Evolutionary conservation across 2,797 vertebrate species (phyloP), one percentile per base, ranked within the genome.

Genomic region (Phylloscopus collybita): DNA sequence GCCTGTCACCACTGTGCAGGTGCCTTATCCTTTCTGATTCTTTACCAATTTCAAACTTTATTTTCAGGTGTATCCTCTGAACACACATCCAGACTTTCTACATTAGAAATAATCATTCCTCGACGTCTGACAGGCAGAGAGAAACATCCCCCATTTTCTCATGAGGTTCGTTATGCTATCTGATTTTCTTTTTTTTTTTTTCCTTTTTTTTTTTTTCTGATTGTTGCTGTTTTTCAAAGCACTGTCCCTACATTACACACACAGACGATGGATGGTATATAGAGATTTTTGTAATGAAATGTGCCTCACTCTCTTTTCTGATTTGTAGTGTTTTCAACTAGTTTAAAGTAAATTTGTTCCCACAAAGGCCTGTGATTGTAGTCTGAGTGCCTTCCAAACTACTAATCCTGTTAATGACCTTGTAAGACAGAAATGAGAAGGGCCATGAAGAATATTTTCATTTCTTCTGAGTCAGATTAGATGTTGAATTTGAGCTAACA

Each of bases 101-200:
- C 90, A 8, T 64, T 91, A 42, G 97, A 98, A 92, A 93, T 97
- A 72, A 76, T 96, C 42, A 90, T 95, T 84, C 97, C 97, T 91
- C 94, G 1, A 67, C 91, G 56, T 29, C 56, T 96, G 49, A 75
- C 26, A 70, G 61, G 67, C 54, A 92, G 72, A 74, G 86, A 74
- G 57, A 93, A 88, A 49, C 89, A 74, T 42, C 74, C n/a, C 6
- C 40, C 89, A 6, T 36, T 82, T 94, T 64, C 70, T 74, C 89
- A 72, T 2, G 49, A 96, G 96, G 96, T 97, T 95, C 94, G 96
- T 95, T 90, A 61, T 21, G 86, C 32, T 42, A 19, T 30, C 17
- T 59, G 30, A 12, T 47, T 71, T 69, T 78, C 57, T 78, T 80
- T n/a, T n/a, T n/a, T 11, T 80, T 34, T 34, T 34, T 34, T 34